These are phyloP conservation scores for Onthophagus taurus DNA, from an alignment of 1,140 invertebrate genomes.

Conservation along the genomic window DNA sequence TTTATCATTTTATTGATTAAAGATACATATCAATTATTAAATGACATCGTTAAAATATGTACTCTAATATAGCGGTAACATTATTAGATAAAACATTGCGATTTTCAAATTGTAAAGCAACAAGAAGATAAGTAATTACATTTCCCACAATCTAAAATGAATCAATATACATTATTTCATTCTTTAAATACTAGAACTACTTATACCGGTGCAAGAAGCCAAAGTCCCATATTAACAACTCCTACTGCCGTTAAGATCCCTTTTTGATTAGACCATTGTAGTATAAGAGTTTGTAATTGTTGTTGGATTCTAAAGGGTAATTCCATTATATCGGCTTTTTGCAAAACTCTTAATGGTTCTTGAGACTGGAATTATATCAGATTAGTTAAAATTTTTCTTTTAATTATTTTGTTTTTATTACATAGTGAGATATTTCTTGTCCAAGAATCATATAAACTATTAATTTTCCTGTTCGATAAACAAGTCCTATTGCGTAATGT, in stretches of 20 bases:
- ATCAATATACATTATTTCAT: background rate
- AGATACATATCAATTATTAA: no score
- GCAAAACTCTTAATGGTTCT: slow-evolving; percentile 4
- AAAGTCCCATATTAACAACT: slow-evolving; percentile 12
- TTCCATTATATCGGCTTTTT: background rate
- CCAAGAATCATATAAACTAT: slow-evolving; percentile 8
- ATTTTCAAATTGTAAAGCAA: slow-evolving; percentile 12
- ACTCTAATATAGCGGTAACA: slow-evolving; percentile 7
- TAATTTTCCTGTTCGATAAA: slow-evolving; percentile 6
- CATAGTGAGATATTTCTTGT: background rate
- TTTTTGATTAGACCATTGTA: slow-evolving; percentile 6
- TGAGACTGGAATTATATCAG: background rate
- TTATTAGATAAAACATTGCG: background rate
- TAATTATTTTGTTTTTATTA: background rate
- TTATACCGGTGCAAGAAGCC: slow-evolving; percentile 8
- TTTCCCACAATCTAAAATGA: slow-evolving; percentile 13
- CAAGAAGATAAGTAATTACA: slow-evolving; percentile 10
- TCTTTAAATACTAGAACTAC: no score
- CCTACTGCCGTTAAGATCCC: background rate
- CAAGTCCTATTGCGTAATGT: background rate
- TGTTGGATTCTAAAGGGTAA: slow-evolving; percentile 2
- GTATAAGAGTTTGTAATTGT: slow-evolving; percentile 9
- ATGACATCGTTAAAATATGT: slow-evolving; percentile 4
- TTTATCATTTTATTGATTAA: no score
- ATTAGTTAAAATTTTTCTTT: background rate